Conservation (phyloP, 1,140 invertebrate genomes). For the Drosophila murphyi region DNA sequence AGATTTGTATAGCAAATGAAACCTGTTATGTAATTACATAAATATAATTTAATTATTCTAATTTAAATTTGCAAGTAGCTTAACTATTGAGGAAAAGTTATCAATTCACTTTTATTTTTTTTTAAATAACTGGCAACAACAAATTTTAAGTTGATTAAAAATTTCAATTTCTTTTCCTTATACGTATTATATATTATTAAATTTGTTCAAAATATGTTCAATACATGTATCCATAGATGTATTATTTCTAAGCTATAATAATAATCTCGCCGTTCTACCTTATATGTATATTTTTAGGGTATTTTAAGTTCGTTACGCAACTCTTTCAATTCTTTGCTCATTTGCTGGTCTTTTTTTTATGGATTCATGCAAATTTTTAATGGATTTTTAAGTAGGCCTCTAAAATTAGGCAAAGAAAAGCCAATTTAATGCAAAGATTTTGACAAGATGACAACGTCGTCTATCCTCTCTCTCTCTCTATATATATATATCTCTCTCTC, state of each 20-base stretch:
- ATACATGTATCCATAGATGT: not conserved
- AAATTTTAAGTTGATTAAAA: no score
- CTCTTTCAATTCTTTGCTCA: constrained; percentile 28
- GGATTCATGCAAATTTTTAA: constrained; percentile 80
- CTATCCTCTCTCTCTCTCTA: not conserved
- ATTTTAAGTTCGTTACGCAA: constrained; percentile 14
- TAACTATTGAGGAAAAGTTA: no score
- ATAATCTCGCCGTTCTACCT: not conserved
- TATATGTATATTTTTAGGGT: not conserved
- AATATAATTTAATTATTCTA: not conserved
- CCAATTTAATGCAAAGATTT: constrained; percentile 74
- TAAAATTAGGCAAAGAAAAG: constrained; percentile 74
- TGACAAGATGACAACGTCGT: constrained; percentile 46
- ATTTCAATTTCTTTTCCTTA: no score
- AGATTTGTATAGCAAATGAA: not conserved
- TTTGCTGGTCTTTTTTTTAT: constrained; percentile 45
- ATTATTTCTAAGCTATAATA: not conserved
- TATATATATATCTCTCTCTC: not conserved
- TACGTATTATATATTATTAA: not conserved
- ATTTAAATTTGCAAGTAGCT: no score
- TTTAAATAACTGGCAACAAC: not conserved
- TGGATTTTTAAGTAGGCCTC: constrained; percentile 83
- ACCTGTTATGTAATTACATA: not conserved
- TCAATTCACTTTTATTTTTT: not conserved
- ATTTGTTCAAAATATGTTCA: not conserved